Percentiles rank a stretch among this genome's conserved stretches.
Evolutionary conservation across 1,140 invertebrate genomes (phyloP).

Genomic region (Solen grandis): DNA sequence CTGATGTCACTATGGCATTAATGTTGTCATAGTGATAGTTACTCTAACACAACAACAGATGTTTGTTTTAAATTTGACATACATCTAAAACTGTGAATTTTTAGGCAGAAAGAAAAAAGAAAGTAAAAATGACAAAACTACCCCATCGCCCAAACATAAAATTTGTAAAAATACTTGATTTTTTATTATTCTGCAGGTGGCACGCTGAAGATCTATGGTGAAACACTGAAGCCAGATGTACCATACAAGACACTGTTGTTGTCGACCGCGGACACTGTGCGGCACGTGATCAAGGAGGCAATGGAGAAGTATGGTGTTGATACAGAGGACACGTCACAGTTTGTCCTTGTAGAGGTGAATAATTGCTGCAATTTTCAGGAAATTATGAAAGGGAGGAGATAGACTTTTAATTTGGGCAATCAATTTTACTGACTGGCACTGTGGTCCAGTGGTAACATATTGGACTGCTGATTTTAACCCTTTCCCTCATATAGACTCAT

Average conservation of each 20-base stretch:
- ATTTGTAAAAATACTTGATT: not conserved
- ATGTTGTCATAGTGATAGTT: too few relatives aligned
- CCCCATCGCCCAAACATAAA: too few relatives aligned
- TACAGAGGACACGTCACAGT: slow-evolving; percentile 92
- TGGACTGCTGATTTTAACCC: too few relatives aligned
- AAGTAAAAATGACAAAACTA: too few relatives aligned
- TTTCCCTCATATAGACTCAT: too few relatives aligned
- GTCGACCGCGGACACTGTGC: slow-evolving; percentile 95
- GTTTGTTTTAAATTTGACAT: too few relatives aligned
- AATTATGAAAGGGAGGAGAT: not conserved
- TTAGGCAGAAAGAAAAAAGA: too few relatives aligned
- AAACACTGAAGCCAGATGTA: slow-evolving; percentile 96
- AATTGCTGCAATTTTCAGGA: not conserved
- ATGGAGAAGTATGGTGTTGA: slow-evolving; percentile 97
- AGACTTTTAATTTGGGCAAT: not conserved
- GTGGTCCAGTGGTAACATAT: too few relatives aligned
- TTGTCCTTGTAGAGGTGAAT: slow-evolving; percentile 94
- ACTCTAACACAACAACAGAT: too few relatives aligned
- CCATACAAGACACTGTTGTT: slow-evolving; percentile 99
- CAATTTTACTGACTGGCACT: too few relatives aligned
- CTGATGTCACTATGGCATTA: too few relatives aligned
- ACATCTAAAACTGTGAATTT: too few relatives aligned
- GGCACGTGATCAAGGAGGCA: slow-evolving; percentile 96
- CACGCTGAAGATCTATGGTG: slow-evolving; percentile 98
- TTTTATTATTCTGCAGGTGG: slow-evolving; percentile 84